Evolutionary conservation across 2,113 vertebrate genomes (phyloP).

Genomic region (Dicaeum eximium): DNA sequence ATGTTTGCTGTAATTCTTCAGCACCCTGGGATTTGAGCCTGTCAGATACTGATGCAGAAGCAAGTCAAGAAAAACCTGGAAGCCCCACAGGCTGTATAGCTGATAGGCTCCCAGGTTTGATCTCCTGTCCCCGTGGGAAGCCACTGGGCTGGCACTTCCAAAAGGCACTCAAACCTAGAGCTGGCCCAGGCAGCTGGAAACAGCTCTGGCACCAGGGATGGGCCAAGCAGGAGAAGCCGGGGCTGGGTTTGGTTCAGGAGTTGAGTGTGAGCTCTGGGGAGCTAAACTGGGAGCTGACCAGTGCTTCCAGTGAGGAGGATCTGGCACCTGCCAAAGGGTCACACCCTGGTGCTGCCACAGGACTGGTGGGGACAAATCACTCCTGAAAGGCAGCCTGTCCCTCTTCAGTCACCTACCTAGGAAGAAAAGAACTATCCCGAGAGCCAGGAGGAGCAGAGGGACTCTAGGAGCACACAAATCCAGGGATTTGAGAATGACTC

Average conservation of each 20-base stretch:
- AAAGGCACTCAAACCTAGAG: not conserved
- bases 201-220: not conserved
- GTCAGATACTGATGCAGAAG: not conserved
- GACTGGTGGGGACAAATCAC: not conserved
- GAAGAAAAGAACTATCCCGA: not conserved
- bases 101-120: not conserved
- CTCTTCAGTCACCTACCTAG: not conserved
- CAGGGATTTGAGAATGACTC: not conserved
- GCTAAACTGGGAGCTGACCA: not conserved
- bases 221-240: not conserved
- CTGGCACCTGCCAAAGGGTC: not conserved
- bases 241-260: not conserved
- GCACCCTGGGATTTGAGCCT: not conserved
- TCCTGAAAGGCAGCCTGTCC: not conserved
- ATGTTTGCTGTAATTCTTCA: not conserved
- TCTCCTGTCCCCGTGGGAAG: not conserved
- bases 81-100: not conserved
- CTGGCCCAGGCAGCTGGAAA: not conserved
- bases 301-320: not conserved
- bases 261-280: not conserved
- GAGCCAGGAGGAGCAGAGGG: not conserved
- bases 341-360: not conserved
- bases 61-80: not conserved
- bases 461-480: not conserved
- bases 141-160: not conserved